Evolutionary conservation across 2,888 invertebrate species (phyloP).

Genomic region (Thecocarcelia acutangulata): DNA sequence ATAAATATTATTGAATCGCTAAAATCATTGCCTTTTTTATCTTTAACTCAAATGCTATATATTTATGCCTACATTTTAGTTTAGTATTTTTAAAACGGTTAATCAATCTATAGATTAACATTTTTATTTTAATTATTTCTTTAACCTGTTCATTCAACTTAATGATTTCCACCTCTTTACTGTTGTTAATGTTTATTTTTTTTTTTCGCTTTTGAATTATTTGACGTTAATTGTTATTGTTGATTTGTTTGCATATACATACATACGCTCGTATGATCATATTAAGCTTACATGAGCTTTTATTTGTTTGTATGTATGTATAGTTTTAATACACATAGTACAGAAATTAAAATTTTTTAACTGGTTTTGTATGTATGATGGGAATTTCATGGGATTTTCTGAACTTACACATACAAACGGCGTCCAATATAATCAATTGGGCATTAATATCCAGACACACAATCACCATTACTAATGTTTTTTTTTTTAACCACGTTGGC

Average conservation of each 20-base stretch:
- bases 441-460: background rate
- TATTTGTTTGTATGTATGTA: background rate
- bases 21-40: too few species aligned
- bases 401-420: constrained; percentile 75
- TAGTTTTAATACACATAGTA: constrained; percentile 3
- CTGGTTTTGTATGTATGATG: constrained; percentile 76
- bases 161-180: constrained; percentile 33
- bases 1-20: too few species aligned
- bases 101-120: background rate
- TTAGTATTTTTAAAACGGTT: too few species aligned
- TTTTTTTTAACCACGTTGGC: too few species aligned
- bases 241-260: background rate
- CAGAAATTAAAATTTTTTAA: constrained; percentile 65
- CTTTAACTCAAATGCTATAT: too few species aligned
- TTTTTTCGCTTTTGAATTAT: background rate
- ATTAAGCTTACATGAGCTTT: background rate
- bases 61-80: too few species aligned
- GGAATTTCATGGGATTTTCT: constrained; percentile 82
- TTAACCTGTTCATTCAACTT: constrained; percentile 25
- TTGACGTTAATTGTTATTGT: constrained; percentile 15
- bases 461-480: background rate
- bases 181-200: constrained; percentile 29
- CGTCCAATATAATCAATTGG: constrained; percentile 26
- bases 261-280: too few species aligned
- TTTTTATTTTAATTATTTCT: background rate